Percentiles rank a stretch among this genome's conserved stretches.
Conservation (phyloP, 2,888 invertebrate genomes). For the Agrochola litura region DNA sequence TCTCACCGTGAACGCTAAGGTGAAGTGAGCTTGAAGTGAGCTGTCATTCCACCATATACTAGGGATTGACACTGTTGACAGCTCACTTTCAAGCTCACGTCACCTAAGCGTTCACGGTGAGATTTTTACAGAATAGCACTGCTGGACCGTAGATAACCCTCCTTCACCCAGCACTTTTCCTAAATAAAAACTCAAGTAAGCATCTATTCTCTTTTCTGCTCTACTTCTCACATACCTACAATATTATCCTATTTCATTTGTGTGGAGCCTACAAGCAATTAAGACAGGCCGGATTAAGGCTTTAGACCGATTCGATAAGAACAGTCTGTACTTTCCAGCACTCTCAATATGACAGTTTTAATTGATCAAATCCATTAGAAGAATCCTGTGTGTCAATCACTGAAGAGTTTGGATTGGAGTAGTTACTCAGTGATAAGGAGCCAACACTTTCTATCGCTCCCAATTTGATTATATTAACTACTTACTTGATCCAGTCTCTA, state of each 20-base stretch:
- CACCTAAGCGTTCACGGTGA: no score
- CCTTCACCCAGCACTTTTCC: background rate
- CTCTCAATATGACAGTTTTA: conserved; percentile 15
- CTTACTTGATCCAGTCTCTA: conserved; percentile 33
- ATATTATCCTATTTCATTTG: background rate
- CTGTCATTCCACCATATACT: no score
- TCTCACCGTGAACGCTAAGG: no score
- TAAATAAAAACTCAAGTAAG: background rate
- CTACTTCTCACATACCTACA: conserved; percentile 6
- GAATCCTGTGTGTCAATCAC: background rate
- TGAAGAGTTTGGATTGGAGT: no score
- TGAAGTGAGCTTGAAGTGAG: no score
- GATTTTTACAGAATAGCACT: no score
- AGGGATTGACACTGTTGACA: no score
- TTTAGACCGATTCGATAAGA: background rate
- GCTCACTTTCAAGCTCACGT: no score
- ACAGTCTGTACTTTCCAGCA: conserved; percentile 18
- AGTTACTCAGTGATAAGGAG: conserved; percentile 12
- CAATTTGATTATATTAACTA: conserved; percentile 15
- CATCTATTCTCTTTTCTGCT: background rate
- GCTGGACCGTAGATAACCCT: background rate
- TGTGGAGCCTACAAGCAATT: conserved; percentile 1
- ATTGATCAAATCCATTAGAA: conserved; percentile 2
- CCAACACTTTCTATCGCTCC: conserved; percentile 44
- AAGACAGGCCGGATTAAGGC: conserved; percentile 17